Conservation (phyloP, 2,113 vertebrate genomes). For the Talpa occidentalis region DNA sequence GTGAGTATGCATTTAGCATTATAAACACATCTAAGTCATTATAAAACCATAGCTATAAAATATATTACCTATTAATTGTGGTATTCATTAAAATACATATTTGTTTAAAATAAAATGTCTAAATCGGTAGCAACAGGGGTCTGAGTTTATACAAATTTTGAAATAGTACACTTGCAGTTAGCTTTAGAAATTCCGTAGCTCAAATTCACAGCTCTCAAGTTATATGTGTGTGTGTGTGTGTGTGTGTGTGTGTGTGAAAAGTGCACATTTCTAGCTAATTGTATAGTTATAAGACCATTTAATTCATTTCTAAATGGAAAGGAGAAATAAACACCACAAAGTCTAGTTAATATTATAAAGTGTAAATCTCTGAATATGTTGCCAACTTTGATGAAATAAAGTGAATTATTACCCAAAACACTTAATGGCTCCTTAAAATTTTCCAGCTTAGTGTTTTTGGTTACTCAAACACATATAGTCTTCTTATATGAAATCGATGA, state of each 20-base stretch:
- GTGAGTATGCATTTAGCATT: neutral
- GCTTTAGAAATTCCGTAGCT: neutral
- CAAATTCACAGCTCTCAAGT: neutral
- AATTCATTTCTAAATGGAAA: constrained; percentile 36
- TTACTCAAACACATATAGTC: neutral
- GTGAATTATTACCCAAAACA: neutral
- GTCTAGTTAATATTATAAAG: neutral
- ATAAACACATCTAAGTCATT: neutral
- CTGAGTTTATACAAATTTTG: neutral
- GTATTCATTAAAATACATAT: neutral
- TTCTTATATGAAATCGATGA: constrained; percentile 22
- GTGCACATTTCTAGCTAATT: neutral
- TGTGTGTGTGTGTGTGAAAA: no score
- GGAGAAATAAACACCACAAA: neutral
- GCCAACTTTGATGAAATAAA: constrained; percentile 8
- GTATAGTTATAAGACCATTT: neutral
- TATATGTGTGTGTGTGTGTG: no score
- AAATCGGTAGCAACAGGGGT: neutral
- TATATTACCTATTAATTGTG: neutral
- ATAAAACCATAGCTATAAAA: neutral
- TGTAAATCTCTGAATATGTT: neutral
- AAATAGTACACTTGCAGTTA: neutral
- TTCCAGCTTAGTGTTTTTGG: neutral
- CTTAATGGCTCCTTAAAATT: neutral
- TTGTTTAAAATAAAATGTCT: neutral